These are phyloP conservation scores for Falco cherrug DNA, from an alignment of 2,797 vertebrate genomes.

Conservation along the genomic window DNA sequence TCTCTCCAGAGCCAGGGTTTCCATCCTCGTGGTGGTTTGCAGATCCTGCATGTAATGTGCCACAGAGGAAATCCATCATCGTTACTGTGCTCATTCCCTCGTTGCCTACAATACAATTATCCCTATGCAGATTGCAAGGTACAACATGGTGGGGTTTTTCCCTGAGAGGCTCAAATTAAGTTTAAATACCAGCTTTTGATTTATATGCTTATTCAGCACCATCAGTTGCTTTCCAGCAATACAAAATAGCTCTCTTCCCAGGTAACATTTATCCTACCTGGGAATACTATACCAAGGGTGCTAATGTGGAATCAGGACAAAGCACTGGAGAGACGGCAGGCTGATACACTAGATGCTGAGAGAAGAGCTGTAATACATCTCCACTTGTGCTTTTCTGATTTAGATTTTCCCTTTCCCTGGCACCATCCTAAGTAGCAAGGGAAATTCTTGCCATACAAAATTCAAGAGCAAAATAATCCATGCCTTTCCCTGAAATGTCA, in stretches of 20 bases:
- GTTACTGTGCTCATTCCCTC: background rate
- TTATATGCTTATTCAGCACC: slow-evolving; percentile 41
- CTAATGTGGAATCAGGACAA: slow-evolving; percentile 19
- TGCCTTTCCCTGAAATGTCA: background rate
- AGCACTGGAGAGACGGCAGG: background rate
- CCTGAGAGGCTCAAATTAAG: background rate
- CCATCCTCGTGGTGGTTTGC: background rate
- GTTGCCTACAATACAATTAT: background rate
- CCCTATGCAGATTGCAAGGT: background rate
- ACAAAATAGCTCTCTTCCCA: background rate
- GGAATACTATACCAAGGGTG: background rate
- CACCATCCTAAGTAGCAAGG: background rate
- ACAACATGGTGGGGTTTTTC: background rate
- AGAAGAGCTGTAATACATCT: background rate
- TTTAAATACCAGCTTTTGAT: slow-evolving; percentile 21
- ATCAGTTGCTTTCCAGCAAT: slow-evolving; percentile 5
- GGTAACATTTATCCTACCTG: slow-evolving; percentile 29
- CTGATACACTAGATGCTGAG: background rate
- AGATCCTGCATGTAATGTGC: background rate
- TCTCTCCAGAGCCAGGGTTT: background rate
- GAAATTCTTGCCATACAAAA: slow-evolving; percentile 3
- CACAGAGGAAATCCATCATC: background rate
- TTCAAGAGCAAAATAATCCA: slow-evolving; percentile 4
- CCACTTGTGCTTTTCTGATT: background rate
- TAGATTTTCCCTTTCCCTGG: background rate